Evolutionary conservation across 2,113 vertebrate species (phyloP).

Genomic region (Leptodactylus fuscus): DNA sequence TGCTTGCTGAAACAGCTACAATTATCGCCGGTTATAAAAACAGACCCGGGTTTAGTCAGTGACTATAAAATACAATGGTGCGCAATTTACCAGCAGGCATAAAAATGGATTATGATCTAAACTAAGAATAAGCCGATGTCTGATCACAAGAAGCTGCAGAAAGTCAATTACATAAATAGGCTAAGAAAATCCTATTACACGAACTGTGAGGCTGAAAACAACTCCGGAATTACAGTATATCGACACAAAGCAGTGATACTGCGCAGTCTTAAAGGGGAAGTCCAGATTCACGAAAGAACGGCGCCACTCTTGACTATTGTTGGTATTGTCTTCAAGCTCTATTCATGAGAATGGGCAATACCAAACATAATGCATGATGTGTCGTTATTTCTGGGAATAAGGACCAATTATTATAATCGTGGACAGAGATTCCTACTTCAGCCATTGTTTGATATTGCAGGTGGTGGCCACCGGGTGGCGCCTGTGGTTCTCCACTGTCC

Average conservation of each 20-base stretch:
- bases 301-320: too few relatives aligned
- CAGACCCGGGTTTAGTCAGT: background rate
- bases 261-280: background rate
- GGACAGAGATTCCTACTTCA: too few relatives aligned
- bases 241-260: background rate
- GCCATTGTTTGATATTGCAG: too few relatives aligned
- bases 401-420: too few relatives aligned
- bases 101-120: background rate
- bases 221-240: background rate
- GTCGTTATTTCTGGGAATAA: too few relatives aligned
- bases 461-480: too few relatives aligned
- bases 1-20: background rate
- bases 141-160: background rate
- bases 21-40: background rate
- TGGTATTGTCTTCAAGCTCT: too few relatives aligned
- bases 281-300: too few relatives aligned
- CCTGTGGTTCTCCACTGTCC: background rate
- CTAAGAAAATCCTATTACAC: background rate
- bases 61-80: constrained; percentile 3
- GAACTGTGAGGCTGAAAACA: background rate
- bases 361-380: too few relatives aligned
- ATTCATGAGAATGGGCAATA: background rate
- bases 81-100: background rate
- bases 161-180: background rate
- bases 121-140: background rate